Conservation (phyloP, 2,113 vertebrate genomes). For the Centropus bengalensis region DNA sequence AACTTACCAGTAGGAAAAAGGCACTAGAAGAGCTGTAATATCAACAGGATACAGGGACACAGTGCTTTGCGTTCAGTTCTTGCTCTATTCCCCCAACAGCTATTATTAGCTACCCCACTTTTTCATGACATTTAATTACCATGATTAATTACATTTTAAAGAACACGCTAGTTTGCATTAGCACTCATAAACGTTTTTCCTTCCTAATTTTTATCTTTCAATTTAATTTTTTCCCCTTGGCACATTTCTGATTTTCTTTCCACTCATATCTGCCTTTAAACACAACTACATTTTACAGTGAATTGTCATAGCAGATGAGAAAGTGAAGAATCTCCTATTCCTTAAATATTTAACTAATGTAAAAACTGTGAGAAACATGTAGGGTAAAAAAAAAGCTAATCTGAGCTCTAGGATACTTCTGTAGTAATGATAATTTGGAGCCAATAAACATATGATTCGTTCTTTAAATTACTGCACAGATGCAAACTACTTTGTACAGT, state of each 20-base stretch:
- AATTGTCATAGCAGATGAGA: not conserved
- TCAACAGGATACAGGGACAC: rapidly evolving
- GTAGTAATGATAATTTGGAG: not conserved
- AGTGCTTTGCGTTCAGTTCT: not conserved
- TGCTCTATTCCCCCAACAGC: not conserved
- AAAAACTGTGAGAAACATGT: not conserved
- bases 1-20: not conserved
- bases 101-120: not conserved
- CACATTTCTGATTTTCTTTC: not conserved
- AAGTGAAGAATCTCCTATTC: not conserved
- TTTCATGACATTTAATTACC: not conserved
- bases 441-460: not conserved
- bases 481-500: not conserved
- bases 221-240: not conserved
- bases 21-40: not conserved
- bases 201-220: not conserved
- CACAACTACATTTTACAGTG: not conserved
- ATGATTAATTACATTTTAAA: not conserved
- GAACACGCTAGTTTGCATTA: not conserved
- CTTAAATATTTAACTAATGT: not conserved
- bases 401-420: not conserved
- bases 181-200: not conserved
- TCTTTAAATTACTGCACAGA: not conserved
- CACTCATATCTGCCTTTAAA: not conserved
- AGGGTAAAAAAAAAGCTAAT: not conserved